Base-by-base conservation (phyloP, 2,888 invertebrate genomes). In the Aromia moschata region DNA sequence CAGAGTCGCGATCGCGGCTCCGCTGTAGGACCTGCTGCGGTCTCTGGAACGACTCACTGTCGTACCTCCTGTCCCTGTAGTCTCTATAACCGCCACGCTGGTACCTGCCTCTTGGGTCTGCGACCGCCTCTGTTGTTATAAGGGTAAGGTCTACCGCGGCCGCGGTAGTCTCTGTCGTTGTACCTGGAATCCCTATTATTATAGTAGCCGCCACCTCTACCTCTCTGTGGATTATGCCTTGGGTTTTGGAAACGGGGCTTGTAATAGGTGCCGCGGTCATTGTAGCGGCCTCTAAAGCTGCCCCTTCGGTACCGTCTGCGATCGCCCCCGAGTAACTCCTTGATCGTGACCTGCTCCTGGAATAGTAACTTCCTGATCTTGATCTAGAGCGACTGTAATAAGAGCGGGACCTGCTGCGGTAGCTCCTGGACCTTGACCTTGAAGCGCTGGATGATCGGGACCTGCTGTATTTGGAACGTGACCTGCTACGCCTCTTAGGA, bases 201-300 rank as follows among this genome's bases (percentile, higher is more conserved):
- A 61, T 79, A 75, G 65, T 79, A 79, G 17, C 80, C 74, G 20
- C 79, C 72, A 20, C 76, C 70, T 33, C 85, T 67, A 75, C 73
- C 83, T 74, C 65, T 74, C 18, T 85, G 84, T n/a, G 85, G 78
- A 53, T 83, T 82, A 1, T 74, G 75, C 49, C 87, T 84, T 18
- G 83, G 84, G 69, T 83, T 84, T 76, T 90, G 89, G 84, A 91
- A 90, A 63, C 91, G 85, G 0, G 91, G 91, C 70, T 90, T 89
- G 82, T 91, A 91, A 80, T 91, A 91, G 0, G 90, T 91, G 64
- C 91, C 91, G 54, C 91, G 85, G 75, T 90, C 90, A 77, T 85
- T 84, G 71, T 85, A 89, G 15, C 78, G 70, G 16, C 73, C 77
- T 14, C 79, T 85, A 47, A 85, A 83, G 25, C 80, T 73, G 51